phyloP scores from a whole-genome alignment of 2,797 vertebrate genomes.

The Fundulus diaphanus region DNA sequence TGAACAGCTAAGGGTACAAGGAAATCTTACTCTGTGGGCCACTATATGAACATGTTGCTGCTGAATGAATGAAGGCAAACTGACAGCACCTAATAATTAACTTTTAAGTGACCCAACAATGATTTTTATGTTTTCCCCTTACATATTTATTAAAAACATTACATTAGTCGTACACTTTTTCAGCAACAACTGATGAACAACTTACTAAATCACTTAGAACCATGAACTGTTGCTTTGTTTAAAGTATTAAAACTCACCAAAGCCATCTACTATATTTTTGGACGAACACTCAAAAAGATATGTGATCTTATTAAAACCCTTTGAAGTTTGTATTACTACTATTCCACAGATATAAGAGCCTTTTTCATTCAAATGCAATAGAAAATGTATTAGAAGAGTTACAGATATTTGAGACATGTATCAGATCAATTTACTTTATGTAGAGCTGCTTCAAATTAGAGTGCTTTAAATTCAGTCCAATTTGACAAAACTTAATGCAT shows the following conservation, averaged over 20 bases:
- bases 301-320: slow-evolving; percentile 27
- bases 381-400: slow-evolving; percentile 35
- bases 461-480: slow-evolving; percentile 45
- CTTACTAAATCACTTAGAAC: too few species aligned
- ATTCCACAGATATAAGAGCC: slow-evolving; percentile 27
- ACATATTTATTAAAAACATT: slow-evolving; percentile 1
- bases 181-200: neutral
- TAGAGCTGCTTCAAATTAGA: slow-evolving; percentile 34
- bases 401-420: slow-evolving; percentile 41
- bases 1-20: neutral
- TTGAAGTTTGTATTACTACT: slow-evolving; percentile 26
- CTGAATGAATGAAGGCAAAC: too few species aligned
- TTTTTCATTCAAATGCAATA: slow-evolving; percentile 37
- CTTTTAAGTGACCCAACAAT: neutral
- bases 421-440: slow-evolving; percentile 34
- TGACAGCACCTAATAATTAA: neutral
- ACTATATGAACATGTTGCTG: too few species aligned
- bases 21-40: neutral
- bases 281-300: slow-evolving; percentile 14
- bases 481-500: slow-evolving; percentile 37
- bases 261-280: slow-evolving; percentile 21
- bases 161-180: neutral
- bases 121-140: neutral
- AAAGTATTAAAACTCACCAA: slow-evolving; percentile 18
- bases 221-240: slow-evolving; percentile 3